Base-by-base conservation (phyloP, 2,888 invertebrate species). In the Ochropacha duplaris region DNA sequence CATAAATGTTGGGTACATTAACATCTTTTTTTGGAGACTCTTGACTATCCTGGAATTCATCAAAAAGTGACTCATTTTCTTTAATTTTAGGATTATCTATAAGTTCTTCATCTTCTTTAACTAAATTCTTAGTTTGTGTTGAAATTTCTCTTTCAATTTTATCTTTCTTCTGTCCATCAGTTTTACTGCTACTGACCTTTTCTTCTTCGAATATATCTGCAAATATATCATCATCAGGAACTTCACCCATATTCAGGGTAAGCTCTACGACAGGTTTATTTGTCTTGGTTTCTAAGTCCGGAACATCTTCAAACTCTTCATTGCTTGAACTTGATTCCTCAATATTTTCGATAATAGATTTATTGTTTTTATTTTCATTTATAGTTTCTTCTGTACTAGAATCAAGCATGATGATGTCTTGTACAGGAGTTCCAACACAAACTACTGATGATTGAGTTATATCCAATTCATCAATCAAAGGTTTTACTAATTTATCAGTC, bases 161-260 rank as follows among this genome's bases (percentile, higher is more conserved):
- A 57, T 55, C 51, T 19, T 64, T 59, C 49, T 50, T 19, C 51
- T 57, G 50, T 19, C 58, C 59, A 52, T 14, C 12, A 57, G 49
- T 49, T 31, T 54, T 54, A 49, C 60, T 57, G 50, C 57, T 58
- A n/a, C 26, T 59, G 31, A 57, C 56, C 34, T 62, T 61, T 49
- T 61, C 67, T 26, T 63, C 56, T 31, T 64, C 68, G 81, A 96
- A 96, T 59, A 96, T 83, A 86, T 96, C 96, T n/a, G 95, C 94
- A 88, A 96, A 96, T 59, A 96, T 91, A 83, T 96, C 96, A 73
- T 78, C 83, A 9, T 83, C 78, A 54, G 75, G 73, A 22, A 74
- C 70, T 66, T 84, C 76, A 19, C 84, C 82, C 57, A 92, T 68
- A 61, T 86, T 78, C 58, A 94, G 79, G 50, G 87, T 85, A 49